These are phyloP conservation scores for Hylaeus volcanicus DNA, from an alignment of 1,140 invertebrate genomes.

Conservation along the genomic window DNA sequence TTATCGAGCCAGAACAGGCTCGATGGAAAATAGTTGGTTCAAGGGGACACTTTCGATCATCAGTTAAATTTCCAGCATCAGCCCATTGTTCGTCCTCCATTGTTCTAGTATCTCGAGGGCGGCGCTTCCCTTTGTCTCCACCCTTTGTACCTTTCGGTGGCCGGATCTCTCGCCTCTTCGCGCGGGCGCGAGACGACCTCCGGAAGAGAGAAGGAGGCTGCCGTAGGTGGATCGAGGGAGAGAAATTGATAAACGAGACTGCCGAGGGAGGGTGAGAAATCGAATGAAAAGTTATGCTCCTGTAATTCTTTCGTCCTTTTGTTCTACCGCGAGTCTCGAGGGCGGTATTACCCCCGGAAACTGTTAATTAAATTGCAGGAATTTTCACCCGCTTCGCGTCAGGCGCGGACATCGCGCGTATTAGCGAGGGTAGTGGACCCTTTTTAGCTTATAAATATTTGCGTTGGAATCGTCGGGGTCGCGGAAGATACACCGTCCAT, in stretches of 20 bases:
- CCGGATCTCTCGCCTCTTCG: conserved; percentile 73
- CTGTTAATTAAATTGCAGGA: conserved; percentile 58
- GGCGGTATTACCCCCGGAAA: conserved; percentile 23
- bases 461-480: neutral
- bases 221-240: conserved; percentile 33
- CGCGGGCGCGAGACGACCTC: conserved; percentile 66
- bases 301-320: conserved; percentile 61
- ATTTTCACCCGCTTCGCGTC: neutral
- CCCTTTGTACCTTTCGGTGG: conserved; percentile 78
- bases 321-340: conserved; percentile 30
- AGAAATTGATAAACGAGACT: conserved; percentile 52
- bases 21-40: conserved; percentile 62
- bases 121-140: conserved; percentile 80
- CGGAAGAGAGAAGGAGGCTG: conserved; percentile 41
- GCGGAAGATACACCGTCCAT: no score
- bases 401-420: neutral
- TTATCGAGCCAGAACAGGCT: conserved; percentile 36
- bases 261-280: conserved; percentile 33
- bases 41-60: conserved; percentile 69
- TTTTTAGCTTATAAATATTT: neutral
- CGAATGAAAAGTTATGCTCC: conserved; percentile 62
- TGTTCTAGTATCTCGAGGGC: conserved; percentile 80
- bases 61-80: conserved; percentile 74
- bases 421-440: neutral
- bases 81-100: conserved; percentile 75